Conservation (phyloP, 2,888 invertebrate species). For the Folsomia candida region DNA sequence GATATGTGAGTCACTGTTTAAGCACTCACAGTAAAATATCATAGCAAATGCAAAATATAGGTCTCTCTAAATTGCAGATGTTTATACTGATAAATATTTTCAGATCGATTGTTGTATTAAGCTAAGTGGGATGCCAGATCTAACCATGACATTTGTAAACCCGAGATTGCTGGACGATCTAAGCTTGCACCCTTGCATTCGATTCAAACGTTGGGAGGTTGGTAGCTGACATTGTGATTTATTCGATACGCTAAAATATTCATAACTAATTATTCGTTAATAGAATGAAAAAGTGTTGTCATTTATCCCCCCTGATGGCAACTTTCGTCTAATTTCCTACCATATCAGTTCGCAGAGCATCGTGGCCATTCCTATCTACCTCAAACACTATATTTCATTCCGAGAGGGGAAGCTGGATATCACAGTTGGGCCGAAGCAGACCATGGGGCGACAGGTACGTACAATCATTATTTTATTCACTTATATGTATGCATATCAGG, state of each 20-base stretch:
- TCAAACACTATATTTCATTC: conserved; percentile 84
- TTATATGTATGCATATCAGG: too few relatives aligned
- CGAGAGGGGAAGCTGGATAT: conserved; percentile 87
- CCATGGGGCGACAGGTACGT: conserved; percentile 81
- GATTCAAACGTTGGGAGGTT: conserved; percentile 98
- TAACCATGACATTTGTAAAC: conserved; percentile 95
- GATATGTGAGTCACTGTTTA: conserved; percentile 95
- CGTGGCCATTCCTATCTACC: conserved; percentile 94
- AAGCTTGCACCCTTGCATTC: conserved; percentile 98
- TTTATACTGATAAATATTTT: too few relatives aligned
- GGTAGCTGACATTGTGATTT: conserved; percentile 38
- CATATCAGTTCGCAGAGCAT: conserved; percentile 96
- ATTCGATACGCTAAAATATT: not conserved
- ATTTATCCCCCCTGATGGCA: conserved; percentile 98
- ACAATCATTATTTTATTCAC: too few relatives aligned
- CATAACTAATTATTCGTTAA: conserved; percentile 41
- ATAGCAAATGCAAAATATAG: too few relatives aligned
- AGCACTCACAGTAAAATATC: too few relatives aligned
- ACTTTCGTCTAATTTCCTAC: conserved; percentile 95
- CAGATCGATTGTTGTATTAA: conserved; percentile 99
- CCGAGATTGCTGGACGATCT: conserved; percentile 97
- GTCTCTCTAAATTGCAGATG: too few relatives aligned
- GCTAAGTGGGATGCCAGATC: conserved; percentile 97
- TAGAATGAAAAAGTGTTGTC: conserved; percentile 89
- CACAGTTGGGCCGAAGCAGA: conserved; percentile 97